Conservation (phyloP, 2,113 vertebrate genomes). For the Gila orcuttii region DNA sequence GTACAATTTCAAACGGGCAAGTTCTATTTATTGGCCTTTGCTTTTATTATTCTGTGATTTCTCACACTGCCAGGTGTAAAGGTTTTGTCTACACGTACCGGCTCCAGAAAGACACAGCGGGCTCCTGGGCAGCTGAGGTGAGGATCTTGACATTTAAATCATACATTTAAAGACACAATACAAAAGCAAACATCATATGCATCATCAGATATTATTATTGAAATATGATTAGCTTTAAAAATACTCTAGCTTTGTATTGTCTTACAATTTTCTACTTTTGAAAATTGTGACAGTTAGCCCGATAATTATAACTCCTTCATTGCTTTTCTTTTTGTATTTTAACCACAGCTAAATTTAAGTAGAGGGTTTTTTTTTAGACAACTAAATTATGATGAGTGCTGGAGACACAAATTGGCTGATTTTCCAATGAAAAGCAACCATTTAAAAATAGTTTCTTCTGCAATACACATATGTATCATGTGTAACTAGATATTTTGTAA, state of each 20-base stretch:
- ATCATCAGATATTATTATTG: neutral
- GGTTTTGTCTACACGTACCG: slow-evolving; percentile 81
- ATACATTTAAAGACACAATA: neutral
- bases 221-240: neutral
- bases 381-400: no score
- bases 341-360: no score
- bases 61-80: slow-evolving; percentile 67
- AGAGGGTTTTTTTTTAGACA: no score
- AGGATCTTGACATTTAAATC: neutral
- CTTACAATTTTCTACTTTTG: neutral
- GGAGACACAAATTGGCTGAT: neutral
- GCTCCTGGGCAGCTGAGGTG: slow-evolving; percentile 85
- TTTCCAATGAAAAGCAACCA: neutral
- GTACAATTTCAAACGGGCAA: no score
- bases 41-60: slow-evolving; percentile 39
- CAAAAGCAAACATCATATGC: neutral
- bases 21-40: neutral
- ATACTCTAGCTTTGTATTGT: neutral
- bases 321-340: no score
- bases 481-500: neutral
- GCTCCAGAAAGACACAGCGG: slow-evolving; percentile 75
- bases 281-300: neutral
- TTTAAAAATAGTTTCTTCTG: neutral
- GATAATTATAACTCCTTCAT: no score
- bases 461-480: neutral